Conservation (phyloP, 2,113 vertebrate species). For the Sapayoa aenigma region DNA sequence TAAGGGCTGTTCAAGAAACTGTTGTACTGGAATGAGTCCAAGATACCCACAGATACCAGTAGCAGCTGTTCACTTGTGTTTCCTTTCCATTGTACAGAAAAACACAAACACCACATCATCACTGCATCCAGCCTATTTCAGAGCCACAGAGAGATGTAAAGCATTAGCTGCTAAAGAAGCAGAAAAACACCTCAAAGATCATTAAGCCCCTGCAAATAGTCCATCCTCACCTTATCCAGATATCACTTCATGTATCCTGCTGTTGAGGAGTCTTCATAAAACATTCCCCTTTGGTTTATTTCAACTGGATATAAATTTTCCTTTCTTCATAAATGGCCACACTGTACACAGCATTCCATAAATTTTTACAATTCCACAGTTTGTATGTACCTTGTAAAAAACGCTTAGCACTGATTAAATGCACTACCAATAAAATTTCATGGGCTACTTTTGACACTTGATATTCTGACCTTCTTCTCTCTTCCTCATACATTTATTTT, state of each 20-base stretch:
- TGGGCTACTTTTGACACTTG: slow-evolving; percentile 56
- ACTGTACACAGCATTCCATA: slow-evolving; percentile 67
- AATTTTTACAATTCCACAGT: slow-evolving; percentile 75
- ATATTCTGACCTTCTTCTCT: slow-evolving; percentile 56
- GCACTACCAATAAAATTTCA: slow-evolving; percentile 79
- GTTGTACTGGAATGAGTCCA: not conserved
- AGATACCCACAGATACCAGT: not conserved
- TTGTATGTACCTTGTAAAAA: slow-evolving; percentile 86
- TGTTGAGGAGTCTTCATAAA: not conserved
- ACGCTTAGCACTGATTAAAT: slow-evolving; percentile 88
- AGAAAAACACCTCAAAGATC: not conserved
- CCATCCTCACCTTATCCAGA: not conserved
- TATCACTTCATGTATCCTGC: not conserved
- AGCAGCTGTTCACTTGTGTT: slow-evolving; percentile 5
- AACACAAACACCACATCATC: not conserved
- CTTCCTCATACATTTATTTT: slow-evolving; percentile 32
- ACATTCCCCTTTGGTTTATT: slow-evolving; percentile 28
- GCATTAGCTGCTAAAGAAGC: not conserved
- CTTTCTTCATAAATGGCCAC: slow-evolving; percentile 52
- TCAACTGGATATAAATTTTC: slow-evolving; percentile 50
- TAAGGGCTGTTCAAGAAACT: slow-evolving; percentile 32
- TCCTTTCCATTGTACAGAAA: not conserved
- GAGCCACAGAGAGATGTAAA: not conserved
- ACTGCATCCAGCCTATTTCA: not conserved
- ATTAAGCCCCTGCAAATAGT: not conserved